Evolutionary conservation across 1,140 invertebrate species (phyloP), one percentile per base, ranked within the genome.

Genomic region (Conopomorpha cramerella): DNA sequence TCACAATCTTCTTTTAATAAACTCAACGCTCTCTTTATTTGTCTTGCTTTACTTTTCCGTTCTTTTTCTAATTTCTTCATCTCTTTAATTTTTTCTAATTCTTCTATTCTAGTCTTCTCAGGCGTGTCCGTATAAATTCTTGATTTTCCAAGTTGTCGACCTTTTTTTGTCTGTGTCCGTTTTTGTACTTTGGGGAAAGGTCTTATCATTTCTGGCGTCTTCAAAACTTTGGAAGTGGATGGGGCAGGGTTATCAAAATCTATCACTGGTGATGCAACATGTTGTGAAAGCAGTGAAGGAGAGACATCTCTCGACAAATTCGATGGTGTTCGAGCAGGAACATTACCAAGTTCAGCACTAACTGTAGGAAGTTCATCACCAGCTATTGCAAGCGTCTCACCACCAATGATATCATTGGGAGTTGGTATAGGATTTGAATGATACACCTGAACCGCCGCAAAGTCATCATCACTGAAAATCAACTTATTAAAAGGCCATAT

Each of bases 401-500:
- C 31, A 36, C 33, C 31, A 34, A 16, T 39, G 18, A 10, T 43
- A 29, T 18, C 28, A 31, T 18, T 25, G 30, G 33, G 31, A 38
- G 16, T 41, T 43, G 17, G 35, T 2, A 16, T 16, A 40, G 39
- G 33, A 38, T 36, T 25, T 27, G 27, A 30, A 28, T 6, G 11
- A 14, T 38, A 43, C 10, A 44, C 37, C 8, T 38, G 18, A 36
- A 27, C 30, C n/a, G 44, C 45, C 14, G 44, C 41, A 29, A 52
- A 57, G 35, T 57, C 45, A 23, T 55, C 42, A 28, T 60, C 53
- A 28, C 30, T 41, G 16, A 56, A 61, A 16, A 29, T 40, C 10
- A 55, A n/a, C 39, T 46, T 27, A 44, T 59, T 59, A 23, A 57
- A 43, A 3, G 38, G 53, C 54, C 49, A 55, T 38, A 59, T 55